These are phyloP conservation scores for Enteromius thamalakanensis DNA, from an alignment of 2,797 vertebrate species.

Conservation along the genomic window DNA sequence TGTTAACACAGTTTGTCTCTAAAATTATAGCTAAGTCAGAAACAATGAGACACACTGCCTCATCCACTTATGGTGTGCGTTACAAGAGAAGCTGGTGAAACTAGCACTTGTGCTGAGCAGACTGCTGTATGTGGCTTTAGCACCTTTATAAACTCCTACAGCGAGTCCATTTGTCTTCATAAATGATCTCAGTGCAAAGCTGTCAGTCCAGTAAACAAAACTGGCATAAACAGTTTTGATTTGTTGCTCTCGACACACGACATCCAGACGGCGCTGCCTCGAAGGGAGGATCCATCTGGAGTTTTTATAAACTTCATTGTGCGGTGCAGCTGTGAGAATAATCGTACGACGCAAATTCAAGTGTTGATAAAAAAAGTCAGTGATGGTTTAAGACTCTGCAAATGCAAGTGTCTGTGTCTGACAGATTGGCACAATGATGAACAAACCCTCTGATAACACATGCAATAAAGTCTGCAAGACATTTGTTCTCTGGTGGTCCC, in stretches of 20 bases:
- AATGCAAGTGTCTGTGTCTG: background rate
- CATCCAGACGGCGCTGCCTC: slow-evolving; percentile 19
- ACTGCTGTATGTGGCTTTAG: background rate
- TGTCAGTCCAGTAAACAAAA: slow-evolving; percentile 68
- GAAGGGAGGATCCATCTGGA: slow-evolving; percentile 39
- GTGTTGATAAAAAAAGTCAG: slow-evolving; percentile 12
- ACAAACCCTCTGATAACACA: background rate
- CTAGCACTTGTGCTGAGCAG: background rate
- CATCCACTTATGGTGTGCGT: background rate
- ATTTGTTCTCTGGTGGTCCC: background rate
- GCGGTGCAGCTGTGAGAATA: background rate
- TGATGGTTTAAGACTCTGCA: background rate
- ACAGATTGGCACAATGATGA: slow-evolving; percentile 7
- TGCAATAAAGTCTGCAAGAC: background rate
- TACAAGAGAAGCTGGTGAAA: background rate
- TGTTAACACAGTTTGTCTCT: background rate
- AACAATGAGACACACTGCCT: background rate
- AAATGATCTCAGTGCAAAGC: slow-evolving; percentile 64
- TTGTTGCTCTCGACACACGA: background rate
- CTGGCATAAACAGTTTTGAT: slow-evolving; percentile 49
- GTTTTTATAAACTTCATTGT: slow-evolving; percentile 13
- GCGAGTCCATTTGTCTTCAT: slow-evolving; percentile 27
- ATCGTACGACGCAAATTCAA: background rate
- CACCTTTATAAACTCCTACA: slow-evolving; percentile 10
- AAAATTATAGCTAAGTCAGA: background rate